Evolutionary conservation across 1,140 invertebrate genomes (phyloP).

Genomic region (Vanessa tameamea): DNA sequence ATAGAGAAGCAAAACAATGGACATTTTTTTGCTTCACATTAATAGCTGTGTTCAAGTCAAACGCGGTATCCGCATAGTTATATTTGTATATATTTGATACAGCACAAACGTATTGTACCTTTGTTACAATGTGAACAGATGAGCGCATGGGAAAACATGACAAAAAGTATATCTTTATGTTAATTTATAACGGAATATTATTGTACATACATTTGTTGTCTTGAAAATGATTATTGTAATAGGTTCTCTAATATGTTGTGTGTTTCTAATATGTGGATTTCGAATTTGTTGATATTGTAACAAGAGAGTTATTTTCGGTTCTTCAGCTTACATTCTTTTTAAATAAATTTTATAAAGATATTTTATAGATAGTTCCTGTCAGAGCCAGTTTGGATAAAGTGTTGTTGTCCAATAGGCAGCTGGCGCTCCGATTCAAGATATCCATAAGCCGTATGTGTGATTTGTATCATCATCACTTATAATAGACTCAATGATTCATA

Average conservation of each 20-base stretch:
- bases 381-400: too few species aligned
- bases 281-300: neutral
- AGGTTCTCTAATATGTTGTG: neutral
- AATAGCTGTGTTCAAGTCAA: neutral
- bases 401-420: too few species aligned
- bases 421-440: too few species aligned
- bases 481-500: too few species aligned
- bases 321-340: too few species aligned
- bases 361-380: too few species aligned
- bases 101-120: neutral
- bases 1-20: neutral
- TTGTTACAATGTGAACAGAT: constrained; percentile 4
- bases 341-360: too few species aligned
- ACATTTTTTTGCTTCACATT: neutral
- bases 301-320: too few species aligned
- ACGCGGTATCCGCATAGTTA: neutral
- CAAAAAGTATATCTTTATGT: neutral
- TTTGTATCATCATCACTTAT: too few species aligned
- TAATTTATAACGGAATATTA: constrained; percentile 1
- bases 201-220: neutral
- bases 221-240: neutral
- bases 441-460: too few species aligned
- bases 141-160: constrained; percentile 4
- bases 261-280: neutral
- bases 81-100: constrained; percentile 4